These are phyloP conservation scores for Lasiurus cinereus DNA, from an alignment of 2,113 vertebrate genomes.

Conservation along the genomic window DNA sequence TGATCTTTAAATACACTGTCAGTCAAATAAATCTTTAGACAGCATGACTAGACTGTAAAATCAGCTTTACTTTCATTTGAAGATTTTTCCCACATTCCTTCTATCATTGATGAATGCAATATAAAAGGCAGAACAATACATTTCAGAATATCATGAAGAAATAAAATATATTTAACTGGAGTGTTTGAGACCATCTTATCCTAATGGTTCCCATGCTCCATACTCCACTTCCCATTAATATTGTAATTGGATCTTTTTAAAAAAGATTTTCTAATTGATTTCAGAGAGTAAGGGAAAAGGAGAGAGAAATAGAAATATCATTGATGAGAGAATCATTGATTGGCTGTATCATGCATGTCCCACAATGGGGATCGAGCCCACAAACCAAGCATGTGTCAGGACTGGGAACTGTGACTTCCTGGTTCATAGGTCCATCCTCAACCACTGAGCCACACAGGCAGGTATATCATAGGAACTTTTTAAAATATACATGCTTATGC, in stretches of 20 bases:
- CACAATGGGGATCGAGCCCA: no score
- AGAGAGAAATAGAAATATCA: no score
- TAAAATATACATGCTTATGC: neutral
- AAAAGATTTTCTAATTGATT: neutral
- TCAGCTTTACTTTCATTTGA: constrained; percentile 54
- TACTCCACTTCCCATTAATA: neutral
- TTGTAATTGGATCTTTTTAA: neutral
- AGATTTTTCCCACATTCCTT: neutral
- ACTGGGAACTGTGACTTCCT: no score
- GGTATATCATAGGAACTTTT: neutral
- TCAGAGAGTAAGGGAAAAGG: no score
- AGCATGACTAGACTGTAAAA: constrained; percentile 51
- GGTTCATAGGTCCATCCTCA: no score
- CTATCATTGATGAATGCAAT: neutral
- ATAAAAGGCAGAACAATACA: neutral
- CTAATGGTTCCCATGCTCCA: neutral
- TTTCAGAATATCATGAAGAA: constrained; percentile 7
- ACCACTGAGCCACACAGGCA: no score
- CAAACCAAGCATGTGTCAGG: no score
- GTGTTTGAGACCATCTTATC: neutral
- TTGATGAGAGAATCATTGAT: no score
- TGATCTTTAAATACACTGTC: constrained; percentile 78
- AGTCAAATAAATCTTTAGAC: constrained; percentile 78
- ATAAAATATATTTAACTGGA: neutral
- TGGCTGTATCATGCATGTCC: no score